Conservation (phyloP, 2,113 vertebrate species). For the Speoplatyrhinus poulsoni region DNA sequence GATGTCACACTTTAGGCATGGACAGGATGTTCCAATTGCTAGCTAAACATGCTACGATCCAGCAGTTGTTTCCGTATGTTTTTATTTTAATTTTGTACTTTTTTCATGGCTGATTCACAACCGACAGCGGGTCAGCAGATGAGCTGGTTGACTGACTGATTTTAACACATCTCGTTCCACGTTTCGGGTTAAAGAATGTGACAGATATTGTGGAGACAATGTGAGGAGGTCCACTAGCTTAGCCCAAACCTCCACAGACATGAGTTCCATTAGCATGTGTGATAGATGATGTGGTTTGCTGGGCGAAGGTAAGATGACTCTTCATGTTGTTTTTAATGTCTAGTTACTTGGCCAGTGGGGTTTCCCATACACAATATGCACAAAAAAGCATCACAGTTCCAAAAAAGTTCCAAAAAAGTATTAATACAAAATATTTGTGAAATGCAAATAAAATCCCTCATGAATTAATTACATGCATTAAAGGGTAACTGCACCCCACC, state of each 20-base stretch:
- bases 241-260: conserved; percentile 14
- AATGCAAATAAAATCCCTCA: too few species aligned
- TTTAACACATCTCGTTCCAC: conserved; percentile 18
- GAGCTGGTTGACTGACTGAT: conserved; percentile 18
- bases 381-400: too few species aligned
- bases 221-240: conserved; percentile 34
- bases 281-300: not conserved
- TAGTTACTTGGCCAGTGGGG: not conserved
- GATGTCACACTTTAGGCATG: conserved; percentile 42
- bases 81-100: conserved; percentile 36
- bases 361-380: too few species aligned
- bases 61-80: conserved; percentile 32
- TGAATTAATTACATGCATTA: too few species aligned
- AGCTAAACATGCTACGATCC: conserved; percentile 27
- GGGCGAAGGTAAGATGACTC: not conserved
- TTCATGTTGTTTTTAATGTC: not conserved
- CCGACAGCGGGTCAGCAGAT: conserved; percentile 47
- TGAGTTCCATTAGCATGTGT: not conserved
- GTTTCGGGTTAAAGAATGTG: conserved; percentile 19
- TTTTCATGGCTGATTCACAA: conserved; percentile 33
- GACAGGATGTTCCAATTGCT: conserved; percentile 43
- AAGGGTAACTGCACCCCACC: too few species aligned
- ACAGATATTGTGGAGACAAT: conserved; percentile 28
- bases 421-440: too few species aligned
- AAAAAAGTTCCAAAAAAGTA: too few species aligned